Evolutionary conservation across 2,797 vertebrate genomes (phyloP), one percentile per base, ranked within the genome.

Genomic region (Hoplostethus mediterraneus): DNA sequence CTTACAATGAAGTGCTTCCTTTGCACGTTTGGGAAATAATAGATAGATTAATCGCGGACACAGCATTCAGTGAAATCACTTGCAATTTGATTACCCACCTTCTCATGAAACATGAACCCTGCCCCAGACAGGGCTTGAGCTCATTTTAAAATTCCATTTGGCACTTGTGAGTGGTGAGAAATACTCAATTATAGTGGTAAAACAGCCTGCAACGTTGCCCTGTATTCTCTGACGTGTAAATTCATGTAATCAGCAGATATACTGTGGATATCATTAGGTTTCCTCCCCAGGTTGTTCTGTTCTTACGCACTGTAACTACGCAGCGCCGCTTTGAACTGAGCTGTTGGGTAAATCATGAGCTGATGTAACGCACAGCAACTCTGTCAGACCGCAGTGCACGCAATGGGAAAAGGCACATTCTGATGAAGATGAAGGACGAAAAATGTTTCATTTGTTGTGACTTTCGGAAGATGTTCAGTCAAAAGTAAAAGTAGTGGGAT

Each of bases 331-430:
- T 73, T 60, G n/a, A 72, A 66, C 38, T 13, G 57, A 25, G 65
- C 33, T 49, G 31, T 4, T 54, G 14, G 17, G 33, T 59, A 62
- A 69, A 73, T 62, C 13, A 7, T 6, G 7, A 66, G 40, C n/a
- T 73, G 64, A 76, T 69, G 56, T 63, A 79, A 82, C 30, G 28
- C 28, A 16, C 28, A 16, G 71, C 21, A 82, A 64, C 47, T 28
- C 31, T 55, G 33, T 61, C 45, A 54, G 47, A 38, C 33, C 44
- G 57, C 3, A 8, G 21, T 40, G 67, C 12, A 42, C 33, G 16
- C 47, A 51, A 11, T 11, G 9, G 44, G 44, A 42, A 42, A 45
- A 28, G 3, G 0, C 13, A 4, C 3, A 38, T n/a, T 17, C 55
- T 58, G 11, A 40, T 58, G 11, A 58, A 58, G 36, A 16, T 21